These are phyloP conservation scores for Catostomus latipinnis DNA, from an alignment of 2,797 vertebrate genomes.

Conservation along the genomic window DNA sequence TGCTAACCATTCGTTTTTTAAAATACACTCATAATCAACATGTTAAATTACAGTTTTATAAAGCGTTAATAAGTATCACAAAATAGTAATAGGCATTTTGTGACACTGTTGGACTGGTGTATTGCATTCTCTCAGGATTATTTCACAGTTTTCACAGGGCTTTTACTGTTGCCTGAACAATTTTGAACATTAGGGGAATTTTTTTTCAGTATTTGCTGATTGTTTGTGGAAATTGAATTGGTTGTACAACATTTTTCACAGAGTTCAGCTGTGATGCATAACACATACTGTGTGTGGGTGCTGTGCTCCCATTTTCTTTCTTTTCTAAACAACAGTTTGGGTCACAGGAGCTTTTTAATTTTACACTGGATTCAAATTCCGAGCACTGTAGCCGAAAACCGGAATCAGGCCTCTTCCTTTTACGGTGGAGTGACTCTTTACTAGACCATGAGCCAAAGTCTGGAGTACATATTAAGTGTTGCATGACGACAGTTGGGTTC, in stretches of 20 bases:
- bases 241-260: neutral
- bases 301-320: neutral
- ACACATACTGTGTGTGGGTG: neutral
- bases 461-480: conserved; percentile 8
- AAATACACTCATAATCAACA: neutral
- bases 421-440: neutral
- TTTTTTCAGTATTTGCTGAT: neutral
- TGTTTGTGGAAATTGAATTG: neutral
- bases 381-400: neutral
- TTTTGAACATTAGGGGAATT: neutral
- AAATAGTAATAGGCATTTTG: neutral
- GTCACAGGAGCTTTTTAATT: neutral
- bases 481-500: neutral
- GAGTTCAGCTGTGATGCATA: conserved; percentile 4
- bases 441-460: conserved; percentile 2
- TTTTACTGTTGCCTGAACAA: neutral
- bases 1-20: no score
- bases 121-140: neutral
- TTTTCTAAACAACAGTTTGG: neutral
- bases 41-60: neutral
- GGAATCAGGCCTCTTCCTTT: neutral
- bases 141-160: neutral
- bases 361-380: neutral
- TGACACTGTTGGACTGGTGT: neutral
- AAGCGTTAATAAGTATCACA: neutral